Base-by-base conservation (phyloP, 2,888 invertebrate genomes). In the Pandemis corylana region DNA sequence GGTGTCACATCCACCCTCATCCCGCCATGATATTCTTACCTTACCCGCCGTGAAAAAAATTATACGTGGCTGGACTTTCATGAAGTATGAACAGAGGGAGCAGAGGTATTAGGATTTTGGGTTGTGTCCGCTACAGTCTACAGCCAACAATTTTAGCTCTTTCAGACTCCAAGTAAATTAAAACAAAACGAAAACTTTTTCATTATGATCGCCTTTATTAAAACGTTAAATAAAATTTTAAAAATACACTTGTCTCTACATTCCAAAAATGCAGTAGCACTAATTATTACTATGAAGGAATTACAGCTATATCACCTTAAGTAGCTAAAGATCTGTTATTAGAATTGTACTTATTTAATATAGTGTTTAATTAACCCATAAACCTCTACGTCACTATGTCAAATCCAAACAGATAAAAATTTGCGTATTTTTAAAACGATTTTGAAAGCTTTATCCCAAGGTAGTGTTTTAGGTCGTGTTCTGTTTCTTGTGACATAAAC, bases 251-350 rank as follows among this genome's bases (percentile, higher is more conserved):
- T 63, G 70, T 20, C 12, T 56, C 75, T 71, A 75, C 71, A 53
- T 74, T 71, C 75, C 75, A 75, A 75, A 74, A 71, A 62, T 75
- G 75, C 75, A 75, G 75, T 67, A 75, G 75, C 75, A 42, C 56
- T 70, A 69, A 44, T 53, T 71, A 71, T 65, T 20, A 53, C 7
- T 61, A 69, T 56, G 59, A 74, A 66, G 62, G 66, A 74, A 69
- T 74, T 65, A 69, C 73, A 65, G n/a, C 41, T 65, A 56, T 51
- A n/a, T 51, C 7, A 20, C 69, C 28, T 68, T 72, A 72, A 36
- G n/a, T 13, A 44, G 12, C 20, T 68, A 56, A 49, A 42, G 12
- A 7, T 61, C n/a, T 65, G 49, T 63, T 59, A 41, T 65, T 70
- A 53, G 65, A 70, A 53, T 12, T 6, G 36, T 41, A 67, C 36